These are phyloP conservation scores for Drosophila trichaetosa DNA, from an alignment of 2,888 invertebrate species.

Conservation along the genomic window DNA sequence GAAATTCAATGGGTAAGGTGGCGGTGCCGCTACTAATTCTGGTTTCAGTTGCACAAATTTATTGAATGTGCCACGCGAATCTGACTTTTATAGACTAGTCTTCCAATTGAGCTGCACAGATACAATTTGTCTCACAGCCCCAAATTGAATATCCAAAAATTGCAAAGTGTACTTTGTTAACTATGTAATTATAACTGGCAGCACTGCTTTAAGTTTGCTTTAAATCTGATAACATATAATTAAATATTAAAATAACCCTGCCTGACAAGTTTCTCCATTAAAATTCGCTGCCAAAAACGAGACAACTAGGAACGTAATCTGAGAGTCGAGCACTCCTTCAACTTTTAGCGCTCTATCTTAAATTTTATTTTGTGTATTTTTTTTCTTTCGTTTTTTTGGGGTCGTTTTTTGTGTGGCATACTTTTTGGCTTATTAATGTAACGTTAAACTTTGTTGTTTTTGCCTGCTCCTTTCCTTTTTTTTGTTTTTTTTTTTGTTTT, in stretches of 20 bases:
- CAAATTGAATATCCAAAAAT: neutral
- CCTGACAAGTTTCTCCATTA: conserved; percentile 1
- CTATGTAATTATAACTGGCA: neutral
- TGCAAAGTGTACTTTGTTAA: neutral
- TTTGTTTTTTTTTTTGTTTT: conserved; percentile 12
- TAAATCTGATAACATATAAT: neutral
- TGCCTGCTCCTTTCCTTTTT: neutral
- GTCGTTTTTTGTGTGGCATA: conserved; percentile 63
- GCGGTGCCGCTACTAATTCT: no score
- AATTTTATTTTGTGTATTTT: conserved; percentile 23
- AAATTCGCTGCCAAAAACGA: conserved; percentile 14
- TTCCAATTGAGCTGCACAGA: neutral
- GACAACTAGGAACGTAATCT: conserved; percentile 20
- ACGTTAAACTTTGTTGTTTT: conserved; percentile 69
- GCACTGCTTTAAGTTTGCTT: neutral
- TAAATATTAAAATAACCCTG: neutral
- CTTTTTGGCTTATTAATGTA: conserved; percentile 78
- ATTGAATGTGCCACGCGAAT: neutral
- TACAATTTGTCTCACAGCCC: neutral
- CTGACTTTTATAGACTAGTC: neutral
- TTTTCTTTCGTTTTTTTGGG: conserved; percentile 14
- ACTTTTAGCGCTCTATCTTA: conserved; percentile 27
- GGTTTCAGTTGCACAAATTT: neutral
- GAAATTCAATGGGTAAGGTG: neutral
- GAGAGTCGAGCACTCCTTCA: conserved; percentile 31